These are phyloP conservation scores for Chrosomus eos DNA, from an alignment of 2,797 vertebrate genomes.

Conservation along the genomic window DNA sequence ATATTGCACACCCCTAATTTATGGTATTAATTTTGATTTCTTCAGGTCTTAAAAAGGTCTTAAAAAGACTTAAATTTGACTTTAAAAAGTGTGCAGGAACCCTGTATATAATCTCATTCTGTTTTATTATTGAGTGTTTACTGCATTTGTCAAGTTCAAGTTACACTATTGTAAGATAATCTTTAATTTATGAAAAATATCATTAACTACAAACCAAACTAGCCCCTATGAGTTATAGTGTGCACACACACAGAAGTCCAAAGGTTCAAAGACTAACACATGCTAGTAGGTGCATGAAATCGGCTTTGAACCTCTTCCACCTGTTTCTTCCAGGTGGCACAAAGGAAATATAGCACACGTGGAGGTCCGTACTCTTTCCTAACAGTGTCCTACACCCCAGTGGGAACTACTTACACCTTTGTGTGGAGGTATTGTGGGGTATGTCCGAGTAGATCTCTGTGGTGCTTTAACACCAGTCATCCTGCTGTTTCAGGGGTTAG, in stretches of 20 bases:
- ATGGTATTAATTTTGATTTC: no score
- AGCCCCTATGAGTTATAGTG: neutral
- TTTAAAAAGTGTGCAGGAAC: no score
- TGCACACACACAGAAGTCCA: neutral
- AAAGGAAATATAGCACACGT: slow-evolving; percentile 4
- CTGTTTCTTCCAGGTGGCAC: slow-evolving; percentile 1
- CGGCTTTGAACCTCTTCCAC: slow-evolving; percentile 20
- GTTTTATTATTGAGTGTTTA: neutral
- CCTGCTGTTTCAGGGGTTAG: slow-evolving; percentile 35
- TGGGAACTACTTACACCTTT: slow-evolving; percentile 24
- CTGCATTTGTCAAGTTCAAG: neutral
- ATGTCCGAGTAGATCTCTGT: slow-evolving; percentile 3
- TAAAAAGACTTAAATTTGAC: no score
- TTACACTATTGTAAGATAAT: neutral
- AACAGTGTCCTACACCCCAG: slow-evolving; percentile 32
- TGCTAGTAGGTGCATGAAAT: slow-evolving; percentile 2
- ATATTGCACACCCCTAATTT: no score
- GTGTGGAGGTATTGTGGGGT: slow-evolving; percentile 20
- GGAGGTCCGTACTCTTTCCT: slow-evolving; percentile 20
- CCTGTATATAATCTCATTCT: no score
- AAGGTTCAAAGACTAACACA: slow-evolving; percentile 20
- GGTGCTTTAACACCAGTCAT: slow-evolving; percentile 13
- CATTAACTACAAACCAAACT: neutral
- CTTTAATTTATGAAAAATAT: neutral
- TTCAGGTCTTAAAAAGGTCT: no score